Evolutionary conservation across 2,888 invertebrate genomes (phyloP).

Genomic region (Cinara cedri): DNA sequence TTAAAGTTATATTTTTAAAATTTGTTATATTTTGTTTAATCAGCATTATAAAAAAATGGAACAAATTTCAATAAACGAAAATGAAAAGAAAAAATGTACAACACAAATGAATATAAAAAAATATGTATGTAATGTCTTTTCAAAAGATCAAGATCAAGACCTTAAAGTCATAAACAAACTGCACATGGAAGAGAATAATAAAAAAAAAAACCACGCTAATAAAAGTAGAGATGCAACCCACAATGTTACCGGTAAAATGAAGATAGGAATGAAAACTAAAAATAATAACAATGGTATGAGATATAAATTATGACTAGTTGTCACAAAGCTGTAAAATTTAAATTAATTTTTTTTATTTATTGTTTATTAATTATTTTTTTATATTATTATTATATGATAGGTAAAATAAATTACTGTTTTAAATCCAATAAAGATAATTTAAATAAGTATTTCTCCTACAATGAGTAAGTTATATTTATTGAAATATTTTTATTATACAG

Average conservation of each 20-base stretch:
- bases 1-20: not conserved
- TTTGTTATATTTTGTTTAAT: too few relatives aligned
- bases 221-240: slow-evolving; percentile 15
- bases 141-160: slow-evolving; percentile 26
- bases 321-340: slow-evolving; percentile 9
- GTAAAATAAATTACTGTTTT: slow-evolving; percentile 13
- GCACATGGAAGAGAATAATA: not conserved
- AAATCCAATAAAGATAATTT: slow-evolving; percentile 34
- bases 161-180: slow-evolving; percentile 4
- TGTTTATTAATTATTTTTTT: slow-evolving; percentile 7
- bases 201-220: not conserved
- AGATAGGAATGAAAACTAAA: slow-evolving; percentile 11
- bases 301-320: slow-evolving; percentile 6
- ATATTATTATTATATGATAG: not conserved
- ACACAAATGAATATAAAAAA: slow-evolving; percentile 29
- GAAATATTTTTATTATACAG: not conserved
- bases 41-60: not conserved
- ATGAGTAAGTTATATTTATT: slow-evolving; percentile 38
- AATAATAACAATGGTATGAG: not conserved
- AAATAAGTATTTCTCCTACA: slow-evolving; percentile 17
- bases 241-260: not conserved
- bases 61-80: not conserved
- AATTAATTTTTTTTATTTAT: too few relatives aligned
- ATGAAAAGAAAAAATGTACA: slow-evolving; percentile 11
- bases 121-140: slow-evolving; percentile 22